Evolutionary conservation across 2,888 invertebrate genomes (phyloP), one percentile per base, ranked within the genome.

Genomic region (Drosophila mayaguana): DNA sequence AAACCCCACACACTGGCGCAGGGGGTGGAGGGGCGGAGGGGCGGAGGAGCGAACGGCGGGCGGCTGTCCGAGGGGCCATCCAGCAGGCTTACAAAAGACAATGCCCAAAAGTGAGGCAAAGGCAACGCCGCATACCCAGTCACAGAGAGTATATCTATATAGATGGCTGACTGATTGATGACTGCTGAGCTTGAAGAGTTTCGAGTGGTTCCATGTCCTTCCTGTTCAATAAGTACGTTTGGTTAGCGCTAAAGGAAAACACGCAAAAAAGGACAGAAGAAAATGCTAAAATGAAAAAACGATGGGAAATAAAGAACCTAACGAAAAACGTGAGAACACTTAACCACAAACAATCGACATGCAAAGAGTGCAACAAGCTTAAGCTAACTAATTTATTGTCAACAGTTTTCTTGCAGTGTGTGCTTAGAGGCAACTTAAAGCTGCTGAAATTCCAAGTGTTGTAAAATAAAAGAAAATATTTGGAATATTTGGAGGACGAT

Each of bases 151-250:
- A 69, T 66, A 69, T 66, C 62, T 54, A 62, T 65, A 63, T 69
- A 65, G 75, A 65, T 75, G 48, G 11, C 16, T 70, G 71, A 65
- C 70, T 75, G 76, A 75, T 75, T 75, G 76, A 75, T 76, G 75
- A 53, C 71, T 61, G 50, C 43, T 64, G 60, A 59, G 11, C 59
- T 63, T 59, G 57, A 56, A 28, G 43, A 28, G 25, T 63, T 22
- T 53, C 55, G n/a, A 34, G 28, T 55, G 34, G 22, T 46, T 36
- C n/a, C 60, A 34, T 56, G 28, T 63, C 50, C 67, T 64, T 36
- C 20, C 50, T 20, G 11, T 14, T 45, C 60, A 32, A 59, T 51
- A 43, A 36, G 50, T 50, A 50, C 57, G 34, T 42, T 48, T 66
- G 48, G 50, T 62, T 61, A 22, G 59, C 40, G 16, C 22, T 5